These are phyloP conservation scores for Dicaeum eximium DNA, from an alignment of 2,113 vertebrate species.

Conservation along the genomic window DNA sequence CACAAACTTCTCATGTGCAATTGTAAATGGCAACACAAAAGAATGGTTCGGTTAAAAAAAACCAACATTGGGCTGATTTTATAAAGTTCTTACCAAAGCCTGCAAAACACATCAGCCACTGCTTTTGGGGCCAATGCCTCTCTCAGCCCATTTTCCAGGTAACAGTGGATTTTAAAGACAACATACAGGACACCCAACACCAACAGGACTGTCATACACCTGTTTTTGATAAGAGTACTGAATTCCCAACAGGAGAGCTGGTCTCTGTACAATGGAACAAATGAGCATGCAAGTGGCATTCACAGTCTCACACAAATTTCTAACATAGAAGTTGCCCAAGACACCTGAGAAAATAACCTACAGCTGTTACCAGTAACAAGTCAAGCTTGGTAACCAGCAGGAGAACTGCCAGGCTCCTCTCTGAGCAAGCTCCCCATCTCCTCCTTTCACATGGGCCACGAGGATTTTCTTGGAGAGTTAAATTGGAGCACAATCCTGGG, in stretches of 20 bases:
- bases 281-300: not conserved
- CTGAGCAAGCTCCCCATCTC: not conserved
- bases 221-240: not conserved
- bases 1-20: not conserved
- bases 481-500: not conserved
- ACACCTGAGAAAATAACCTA: not conserved
- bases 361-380: not conserved
- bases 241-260: not conserved
- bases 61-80: not conserved
- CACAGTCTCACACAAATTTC: not conserved
- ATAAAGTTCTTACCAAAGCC: not conserved
- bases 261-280: not conserved
- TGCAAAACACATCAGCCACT: not conserved
- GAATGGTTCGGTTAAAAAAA: not conserved
- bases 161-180: not conserved
- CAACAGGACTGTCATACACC: not conserved
- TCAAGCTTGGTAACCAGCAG: not conserved
- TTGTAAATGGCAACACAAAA: not conserved
- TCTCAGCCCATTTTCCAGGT: not conserved
- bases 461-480: not conserved
- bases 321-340: not conserved
- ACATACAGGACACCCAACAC: not conserved
- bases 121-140: not conserved
- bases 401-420: not conserved
- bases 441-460: rapidly evolving